Evolutionary conservation across 1,140 invertebrate genomes (phyloP).

Genomic region (Conopomorpha cramerella): DNA sequence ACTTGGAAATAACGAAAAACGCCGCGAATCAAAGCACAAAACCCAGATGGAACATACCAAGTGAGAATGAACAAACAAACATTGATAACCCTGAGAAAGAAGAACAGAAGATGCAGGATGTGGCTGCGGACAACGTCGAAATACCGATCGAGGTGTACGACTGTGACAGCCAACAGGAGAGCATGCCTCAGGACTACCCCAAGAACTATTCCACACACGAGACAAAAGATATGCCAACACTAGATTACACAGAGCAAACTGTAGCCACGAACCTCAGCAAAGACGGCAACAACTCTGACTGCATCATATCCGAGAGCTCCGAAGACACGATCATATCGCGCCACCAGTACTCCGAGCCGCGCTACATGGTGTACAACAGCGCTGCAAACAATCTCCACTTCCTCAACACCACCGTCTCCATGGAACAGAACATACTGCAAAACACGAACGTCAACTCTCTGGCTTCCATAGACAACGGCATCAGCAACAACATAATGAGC

Average conservation of each 20-base stretch:
- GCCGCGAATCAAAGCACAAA: constrained; percentile 21
- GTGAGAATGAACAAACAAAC: constrained; percentile 18
- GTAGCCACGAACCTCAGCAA: constrained; percentile 34
- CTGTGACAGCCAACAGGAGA: constrained; percentile 41
- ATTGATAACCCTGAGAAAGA: constrained; percentile 17
- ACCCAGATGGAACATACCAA: constrained; percentile 46
- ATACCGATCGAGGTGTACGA: constrained; percentile 50
- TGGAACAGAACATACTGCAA: constrained; percentile 33
- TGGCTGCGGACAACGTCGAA: constrained; percentile 17
- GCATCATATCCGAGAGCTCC: constrained; percentile 34
- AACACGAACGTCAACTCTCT: constrained; percentile 28
- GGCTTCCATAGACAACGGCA: constrained; percentile 21
- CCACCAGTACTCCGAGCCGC: constrained; percentile 26
- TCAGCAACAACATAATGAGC: constrained; percentile 43
- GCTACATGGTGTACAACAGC: constrained; percentile 25
- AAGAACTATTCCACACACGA: constrained; percentile 28
- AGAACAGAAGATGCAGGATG: constrained; percentile 10
- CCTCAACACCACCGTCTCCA: constrained; percentile 26
- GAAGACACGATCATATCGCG: constrained; percentile 27
- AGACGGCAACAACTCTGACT: constrained; percentile 46
- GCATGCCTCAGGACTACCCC: constrained; percentile 27
- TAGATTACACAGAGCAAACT: constrained; percentile 21
- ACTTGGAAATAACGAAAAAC: constrained; percentile 32
- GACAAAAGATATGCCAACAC: constrained; percentile 14
- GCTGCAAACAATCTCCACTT: constrained; percentile 32